Evolutionary conservation across 2,888 invertebrate species (phyloP).

Genomic region (Sympetrum striolatum): DNA sequence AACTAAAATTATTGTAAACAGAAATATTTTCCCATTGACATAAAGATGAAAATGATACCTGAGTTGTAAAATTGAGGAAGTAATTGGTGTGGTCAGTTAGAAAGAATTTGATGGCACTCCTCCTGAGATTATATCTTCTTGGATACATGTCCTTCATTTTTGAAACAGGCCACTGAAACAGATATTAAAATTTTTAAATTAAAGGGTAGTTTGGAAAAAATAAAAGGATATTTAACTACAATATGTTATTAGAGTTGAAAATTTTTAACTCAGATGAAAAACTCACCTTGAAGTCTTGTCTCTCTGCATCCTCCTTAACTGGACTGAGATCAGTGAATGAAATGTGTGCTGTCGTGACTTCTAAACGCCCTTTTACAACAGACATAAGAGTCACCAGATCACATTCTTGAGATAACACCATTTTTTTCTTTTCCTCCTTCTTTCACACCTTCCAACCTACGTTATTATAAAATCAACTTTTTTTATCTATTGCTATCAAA

Average conservation of each 20-base stretch:
- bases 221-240: neutral
- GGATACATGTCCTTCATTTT: conserved; percentile 70
- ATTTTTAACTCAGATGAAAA: neutral
- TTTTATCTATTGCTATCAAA: too few species aligned
- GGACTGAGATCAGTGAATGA: conserved; percentile 67
- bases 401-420: conserved; percentile 68
- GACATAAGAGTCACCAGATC: conserved; percentile 68
- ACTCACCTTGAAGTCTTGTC: conserved; percentile 61
- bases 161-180: conserved; percentile 63
- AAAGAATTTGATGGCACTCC: conserved; percentile 71
- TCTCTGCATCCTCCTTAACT: conserved; percentile 62
- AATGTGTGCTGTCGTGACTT: conserved; percentile 67
- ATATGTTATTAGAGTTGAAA: neutral
- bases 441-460: conserved; percentile 20
- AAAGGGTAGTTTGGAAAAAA: neutral
- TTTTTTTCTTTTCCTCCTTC: conserved; percentile 65
- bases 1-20: too few species aligned
- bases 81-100: conserved; percentile 71
- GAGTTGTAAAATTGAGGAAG: conserved; percentile 69
- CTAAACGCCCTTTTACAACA: conserved; percentile 67
- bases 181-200: conserved; percentile 49
- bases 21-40: too few species aligned
- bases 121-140: conserved; percentile 67
- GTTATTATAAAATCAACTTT: neutral
- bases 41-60: conserved; percentile 56